Conservation (phyloP, 1,140 invertebrate genomes). For the Planococcus citri region DNA sequence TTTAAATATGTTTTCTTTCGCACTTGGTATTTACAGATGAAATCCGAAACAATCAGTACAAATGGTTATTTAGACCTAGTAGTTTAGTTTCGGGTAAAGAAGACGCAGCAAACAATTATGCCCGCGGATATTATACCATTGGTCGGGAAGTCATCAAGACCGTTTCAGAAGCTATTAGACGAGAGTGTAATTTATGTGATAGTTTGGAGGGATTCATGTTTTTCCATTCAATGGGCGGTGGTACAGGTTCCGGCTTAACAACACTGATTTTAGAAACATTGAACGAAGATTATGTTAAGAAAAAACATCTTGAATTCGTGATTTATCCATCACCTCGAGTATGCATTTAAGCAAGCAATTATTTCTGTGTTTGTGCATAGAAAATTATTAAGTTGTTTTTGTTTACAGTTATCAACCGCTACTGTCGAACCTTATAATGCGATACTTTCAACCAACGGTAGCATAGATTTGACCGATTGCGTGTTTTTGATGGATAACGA, state of each 20-base stretch:
- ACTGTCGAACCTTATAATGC: constrained; percentile 75
- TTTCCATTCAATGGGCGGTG: constrained; percentile 62
- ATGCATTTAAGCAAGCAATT: too few species aligned
- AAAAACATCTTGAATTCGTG: constrained; percentile 61
- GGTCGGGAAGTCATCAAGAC: constrained; percentile 42
- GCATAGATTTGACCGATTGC: constrained; percentile 61
- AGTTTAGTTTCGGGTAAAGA: constrained; percentile 71
- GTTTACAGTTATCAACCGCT: constrained; percentile 40
- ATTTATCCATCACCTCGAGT: constrained; percentile 66
- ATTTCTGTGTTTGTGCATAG: neutral
- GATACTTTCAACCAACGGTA: constrained; percentile 62
- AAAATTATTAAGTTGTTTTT: neutral
- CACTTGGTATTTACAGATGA: constrained; percentile 42
- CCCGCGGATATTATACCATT: constrained; percentile 48
- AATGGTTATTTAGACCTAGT: constrained; percentile 61
- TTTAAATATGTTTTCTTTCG: too few species aligned
- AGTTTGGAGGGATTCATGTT: constrained; percentile 53
- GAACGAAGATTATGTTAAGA: constrained; percentile 59
- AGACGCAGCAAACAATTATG: constrained; percentile 79
- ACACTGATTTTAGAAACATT: constrained; percentile 65
- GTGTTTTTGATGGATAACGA: constrained; percentile 77
- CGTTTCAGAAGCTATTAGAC: constrained; percentile 33
- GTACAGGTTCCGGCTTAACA: constrained; percentile 69
- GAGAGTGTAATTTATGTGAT: constrained; percentile 37
- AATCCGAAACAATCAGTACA: constrained; percentile 57